A percentile compares a stretch with the other conserved stretches of the same genome.
Evolutionary conservation across 2,113 vertebrate genomes (phyloP).

Genomic region (crab-eating macaque (Macaca fascicularis)): T2T-MFA8v1.1 NC_088381.1:39328501-39329000

Average conservation of each 20-base stretch:
- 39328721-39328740: not conserved
- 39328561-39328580: not conserved
- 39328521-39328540: not conserved
- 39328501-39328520: not conserved
- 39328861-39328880: not conserved
- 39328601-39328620: not conserved
- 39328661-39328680: not conserved
- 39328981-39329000: not conserved
- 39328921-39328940: not conserved
- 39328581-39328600: not conserved
- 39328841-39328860: not conserved
- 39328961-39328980: not conserved
- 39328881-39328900: not conserved
- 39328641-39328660: not conserved
- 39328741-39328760: not conserved
- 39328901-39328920: not conserved
- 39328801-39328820: conserved; percentile 1
- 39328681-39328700: not conserved
- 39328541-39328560: not conserved
- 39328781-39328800: not conserved
- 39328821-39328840: not conserved
- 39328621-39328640: not conserved
- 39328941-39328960: not conserved
- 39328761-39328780: not conserved
- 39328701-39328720: not conserved